Conservation (phyloP, 1,140 invertebrate genomes). For the Drosophila albomicans region DNA sequence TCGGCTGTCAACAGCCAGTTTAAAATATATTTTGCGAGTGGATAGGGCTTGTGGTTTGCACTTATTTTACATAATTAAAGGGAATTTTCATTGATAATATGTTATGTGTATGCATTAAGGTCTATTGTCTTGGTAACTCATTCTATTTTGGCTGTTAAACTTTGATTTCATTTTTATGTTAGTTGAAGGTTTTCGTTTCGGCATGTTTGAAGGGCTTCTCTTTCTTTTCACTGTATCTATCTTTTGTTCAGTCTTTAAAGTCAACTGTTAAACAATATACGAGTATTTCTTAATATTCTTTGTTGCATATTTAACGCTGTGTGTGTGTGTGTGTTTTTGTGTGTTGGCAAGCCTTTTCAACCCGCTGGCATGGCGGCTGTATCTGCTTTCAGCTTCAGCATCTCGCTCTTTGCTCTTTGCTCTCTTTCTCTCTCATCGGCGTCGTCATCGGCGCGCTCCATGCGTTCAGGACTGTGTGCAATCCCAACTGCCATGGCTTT, state of each 20-base stretch:
- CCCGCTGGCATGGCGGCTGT: slow-evolving; percentile 63
- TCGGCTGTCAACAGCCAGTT: background rate
- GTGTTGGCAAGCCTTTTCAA: slow-evolving; percentile 78
- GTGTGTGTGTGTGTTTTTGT: no score
- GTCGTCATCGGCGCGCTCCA: background rate
- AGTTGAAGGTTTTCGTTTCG: slow-evolving; percentile 23
- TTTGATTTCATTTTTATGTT: slow-evolving; percentile 25
- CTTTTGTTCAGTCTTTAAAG: slow-evolving; percentile 74
- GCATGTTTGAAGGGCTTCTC: slow-evolving; percentile 32
- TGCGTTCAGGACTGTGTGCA: slow-evolving; percentile 16
- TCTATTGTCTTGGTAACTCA: slow-evolving; percentile 41
- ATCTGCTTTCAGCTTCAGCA: slow-evolving; percentile 37
- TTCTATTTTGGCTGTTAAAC: slow-evolving; percentile 13
- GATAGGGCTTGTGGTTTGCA: slow-evolving; percentile 30
- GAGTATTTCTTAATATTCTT: slow-evolving; percentile 58
- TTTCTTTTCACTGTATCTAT: slow-evolving; percentile 23
- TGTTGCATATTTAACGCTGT: slow-evolving; percentile 53
- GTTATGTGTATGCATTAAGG: slow-evolving; percentile 8
- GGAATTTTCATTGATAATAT: slow-evolving; percentile 4
- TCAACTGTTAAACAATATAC: slow-evolving; percentile 62
- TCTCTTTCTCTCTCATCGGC: background rate
- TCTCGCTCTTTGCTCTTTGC: slow-evolving; percentile 14
- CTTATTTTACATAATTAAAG: slow-evolving; percentile 32
- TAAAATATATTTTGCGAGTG: background rate
- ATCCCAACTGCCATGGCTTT: slow-evolving; percentile 41